These are phyloP conservation scores for Acanthiza pusilla DNA, from an alignment of 2,797 vertebrate species.

Conservation along the genomic window DNA sequence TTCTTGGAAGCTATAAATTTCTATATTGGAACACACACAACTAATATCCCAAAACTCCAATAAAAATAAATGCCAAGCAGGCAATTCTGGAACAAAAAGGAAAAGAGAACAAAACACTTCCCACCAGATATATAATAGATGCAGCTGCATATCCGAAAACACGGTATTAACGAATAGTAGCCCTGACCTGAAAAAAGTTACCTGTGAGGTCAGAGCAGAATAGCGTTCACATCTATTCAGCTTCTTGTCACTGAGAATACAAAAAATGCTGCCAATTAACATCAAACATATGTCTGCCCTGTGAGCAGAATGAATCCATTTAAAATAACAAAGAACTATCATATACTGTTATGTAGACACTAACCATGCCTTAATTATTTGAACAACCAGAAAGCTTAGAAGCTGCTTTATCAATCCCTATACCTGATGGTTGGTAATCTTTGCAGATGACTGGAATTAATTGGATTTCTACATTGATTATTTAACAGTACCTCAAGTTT, in stretches of 20 bases:
- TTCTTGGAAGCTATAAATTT: neutral
- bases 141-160: neutral
- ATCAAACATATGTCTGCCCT: neutral
- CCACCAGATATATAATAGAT: neutral
- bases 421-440: neutral
- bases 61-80: neutral
- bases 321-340: neutral
- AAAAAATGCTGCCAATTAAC: neutral
- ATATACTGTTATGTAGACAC: neutral
- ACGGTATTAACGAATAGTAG: neutral
- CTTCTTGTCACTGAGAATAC: neutral
- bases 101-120: neutral
- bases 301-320: neutral
- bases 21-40: neutral
- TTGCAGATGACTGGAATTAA: neutral
- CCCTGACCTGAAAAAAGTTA: neutral
- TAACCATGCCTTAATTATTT: neutral
- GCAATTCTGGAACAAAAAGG: neutral
- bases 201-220: neutral
- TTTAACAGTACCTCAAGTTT: neutral
- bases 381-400: neutral
- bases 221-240: neutral
- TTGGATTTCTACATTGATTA: neutral
- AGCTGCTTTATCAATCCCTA: neutral
- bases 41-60: neutral